phyloP scores from a whole-genome alignment of 1,140 invertebrate genomes.

The Sycophaga agraensis region DNA sequence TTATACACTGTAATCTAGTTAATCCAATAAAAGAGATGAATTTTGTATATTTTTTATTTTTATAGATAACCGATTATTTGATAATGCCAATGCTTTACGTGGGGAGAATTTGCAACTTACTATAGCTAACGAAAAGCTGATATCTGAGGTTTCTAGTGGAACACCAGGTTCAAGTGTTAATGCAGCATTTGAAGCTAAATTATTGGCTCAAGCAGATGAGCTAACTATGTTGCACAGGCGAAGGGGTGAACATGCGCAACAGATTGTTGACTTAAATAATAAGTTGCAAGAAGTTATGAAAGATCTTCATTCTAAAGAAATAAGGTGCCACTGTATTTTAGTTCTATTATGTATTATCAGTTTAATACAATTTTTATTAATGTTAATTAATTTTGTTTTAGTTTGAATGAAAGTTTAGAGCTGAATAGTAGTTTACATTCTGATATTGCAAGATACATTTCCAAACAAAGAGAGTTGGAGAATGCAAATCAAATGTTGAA shows the following conservation, averaged over 20 bases:
- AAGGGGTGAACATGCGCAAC: slow-evolving; percentile 89
- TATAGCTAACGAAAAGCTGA: slow-evolving; percentile 80
- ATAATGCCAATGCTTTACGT: slow-evolving; percentile 74
- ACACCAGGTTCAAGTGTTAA: slow-evolving; percentile 47
- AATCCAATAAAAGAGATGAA: neutral
- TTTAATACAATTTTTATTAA: neutral
- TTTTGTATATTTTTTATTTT: slow-evolving; percentile 33
- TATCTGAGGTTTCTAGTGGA: slow-evolving; percentile 60
- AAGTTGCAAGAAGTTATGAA: slow-evolving; percentile 85
- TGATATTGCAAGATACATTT: slow-evolving; percentile 68
- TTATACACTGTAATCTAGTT: too few species aligned
- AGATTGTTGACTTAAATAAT: slow-evolving; percentile 87
- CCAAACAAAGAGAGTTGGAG: slow-evolving; percentile 71
- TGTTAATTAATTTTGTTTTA: slow-evolving; percentile 51
- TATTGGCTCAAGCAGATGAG: slow-evolving; percentile 87
- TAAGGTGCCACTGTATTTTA: too few species aligned
- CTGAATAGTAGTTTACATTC: slow-evolving; percentile 66
- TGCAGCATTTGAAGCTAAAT: slow-evolving; percentile 77
- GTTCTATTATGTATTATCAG: slow-evolving; percentile 4
- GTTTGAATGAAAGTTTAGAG: slow-evolving; percentile 72
- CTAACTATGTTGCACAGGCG: slow-evolving; percentile 84
- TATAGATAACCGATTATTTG: slow-evolving; percentile 85
- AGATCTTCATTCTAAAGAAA: slow-evolving; percentile 70
- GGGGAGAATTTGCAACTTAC: slow-evolving; percentile 82
- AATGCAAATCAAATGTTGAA: slow-evolving; percentile 82